Conservation (phyloP, 2,888 invertebrate genomes). For the Mechanitis messenoides region DNA sequence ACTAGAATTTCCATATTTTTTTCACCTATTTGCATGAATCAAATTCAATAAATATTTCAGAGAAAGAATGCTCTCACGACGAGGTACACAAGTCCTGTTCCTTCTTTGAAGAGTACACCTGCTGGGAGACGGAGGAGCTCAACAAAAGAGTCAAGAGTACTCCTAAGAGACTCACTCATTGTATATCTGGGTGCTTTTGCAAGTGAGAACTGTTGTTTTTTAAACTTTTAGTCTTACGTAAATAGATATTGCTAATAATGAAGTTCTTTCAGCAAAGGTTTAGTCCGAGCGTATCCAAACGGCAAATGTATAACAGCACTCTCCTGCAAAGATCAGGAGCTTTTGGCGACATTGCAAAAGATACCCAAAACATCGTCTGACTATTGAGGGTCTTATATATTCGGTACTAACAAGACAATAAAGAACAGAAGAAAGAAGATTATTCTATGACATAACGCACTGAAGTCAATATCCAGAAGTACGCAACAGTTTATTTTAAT, state of each 20-base stretch:
- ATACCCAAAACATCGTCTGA: slow-evolving; percentile 34
- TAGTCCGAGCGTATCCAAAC: slow-evolving; percentile 46
- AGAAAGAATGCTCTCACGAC: slow-evolving; percentile 46
- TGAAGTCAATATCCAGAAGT: no score
- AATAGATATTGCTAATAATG: no score
- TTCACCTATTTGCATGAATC: background rate
- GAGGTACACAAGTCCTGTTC: slow-evolving; percentile 55
- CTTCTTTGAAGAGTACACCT: slow-evolving; percentile 52
- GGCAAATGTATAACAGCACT: slow-evolving; percentile 47
- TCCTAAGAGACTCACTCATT: slow-evolving; percentile 43
- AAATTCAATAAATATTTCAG: slow-evolving; percentile 30
- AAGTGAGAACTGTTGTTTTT: slow-evolving; percentile 39
- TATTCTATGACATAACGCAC: no score
- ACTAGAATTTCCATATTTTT: slow-evolving; percentile 1
- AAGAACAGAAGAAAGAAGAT: no score
- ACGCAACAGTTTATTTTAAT: no score
- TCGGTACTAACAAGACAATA: background rate
- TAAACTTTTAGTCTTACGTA: background rate
- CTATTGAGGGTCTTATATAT: background rate
- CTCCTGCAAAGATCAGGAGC: slow-evolving; percentile 40
- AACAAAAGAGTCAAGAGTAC: slow-evolving; percentile 37
- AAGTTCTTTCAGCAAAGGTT: slow-evolving; percentile 42
- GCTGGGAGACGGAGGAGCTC: slow-evolving; percentile 44
- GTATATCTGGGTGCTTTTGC: slow-evolving; percentile 59
- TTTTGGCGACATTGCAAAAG: slow-evolving; percentile 36